Evolutionary conservation across 1,140 invertebrate genomes (phyloP).

Genomic region (Olivierus martensii): DNA sequence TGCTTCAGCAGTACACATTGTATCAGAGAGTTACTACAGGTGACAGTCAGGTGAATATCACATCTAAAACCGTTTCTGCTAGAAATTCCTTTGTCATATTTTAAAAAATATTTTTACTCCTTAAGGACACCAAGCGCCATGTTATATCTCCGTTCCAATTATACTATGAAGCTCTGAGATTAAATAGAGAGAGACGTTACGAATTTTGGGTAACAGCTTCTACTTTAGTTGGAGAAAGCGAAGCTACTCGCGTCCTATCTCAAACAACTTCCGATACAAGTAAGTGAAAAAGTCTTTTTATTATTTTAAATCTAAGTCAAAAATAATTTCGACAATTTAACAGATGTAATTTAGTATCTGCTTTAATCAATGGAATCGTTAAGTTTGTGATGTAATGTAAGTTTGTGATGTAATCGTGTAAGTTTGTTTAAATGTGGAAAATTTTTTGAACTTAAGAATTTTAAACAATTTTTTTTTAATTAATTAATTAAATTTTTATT

Average conservation of each 20-base stretch:
- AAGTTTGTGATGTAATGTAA: not conserved
- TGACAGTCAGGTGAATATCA: constrained; percentile 3
- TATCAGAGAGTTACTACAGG: constrained; percentile 36
- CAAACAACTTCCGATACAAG: constrained; percentile 20
- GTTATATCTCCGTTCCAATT: constrained; percentile 9
- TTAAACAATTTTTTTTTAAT: too few relatives aligned
- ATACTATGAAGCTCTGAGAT: constrained; percentile 12
- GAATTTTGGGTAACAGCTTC: constrained; percentile 91
- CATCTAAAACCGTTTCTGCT: too few relatives aligned
- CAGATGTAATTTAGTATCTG: too few relatives aligned
- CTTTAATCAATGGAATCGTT: not conserved
- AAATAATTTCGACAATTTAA: too few relatives aligned
- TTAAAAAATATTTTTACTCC: too few relatives aligned
- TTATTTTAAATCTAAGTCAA: too few relatives aligned
- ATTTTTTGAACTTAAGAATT: too few relatives aligned
- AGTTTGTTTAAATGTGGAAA: too few relatives aligned
- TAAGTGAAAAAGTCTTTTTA: constrained; percentile 2
- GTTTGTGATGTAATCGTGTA: too few relatives aligned
- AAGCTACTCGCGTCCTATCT: constrained; percentile 38
- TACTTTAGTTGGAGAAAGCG: constrained; percentile 82
- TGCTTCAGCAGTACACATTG: constrained; percentile 83
- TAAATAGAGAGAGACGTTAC: constrained; percentile 37
- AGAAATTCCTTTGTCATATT: too few relatives aligned
- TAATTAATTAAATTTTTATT: too few relatives aligned
- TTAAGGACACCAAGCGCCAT: constrained; percentile 13